A percentile compares a stretch with the other conserved stretches of the same genome.
Conservation (phyloP, 2,888 invertebrate species). For the Mechanitis messenoides region DNA sequence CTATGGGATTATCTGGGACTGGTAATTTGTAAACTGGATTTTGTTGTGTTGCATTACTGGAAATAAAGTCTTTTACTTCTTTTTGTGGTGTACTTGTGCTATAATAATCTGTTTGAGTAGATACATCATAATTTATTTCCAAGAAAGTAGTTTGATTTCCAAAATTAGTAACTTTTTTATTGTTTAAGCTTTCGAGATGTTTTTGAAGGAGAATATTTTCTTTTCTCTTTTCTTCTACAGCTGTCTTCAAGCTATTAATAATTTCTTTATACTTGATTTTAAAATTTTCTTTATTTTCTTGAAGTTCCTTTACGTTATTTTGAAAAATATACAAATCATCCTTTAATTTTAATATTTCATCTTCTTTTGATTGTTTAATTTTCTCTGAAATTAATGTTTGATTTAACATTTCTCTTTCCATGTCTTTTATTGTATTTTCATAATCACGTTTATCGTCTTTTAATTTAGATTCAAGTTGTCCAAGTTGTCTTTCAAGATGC, state of each 20-base stretch:
- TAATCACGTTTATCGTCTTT: slow-evolving; percentile 47
- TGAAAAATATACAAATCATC: slow-evolving; percentile 48
- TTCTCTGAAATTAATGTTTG: slow-evolving; percentile 56
- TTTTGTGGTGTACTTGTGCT: slow-evolving; percentile 14
- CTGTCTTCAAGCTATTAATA: slow-evolving; percentile 32
- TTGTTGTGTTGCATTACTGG: slow-evolving; percentile 9
- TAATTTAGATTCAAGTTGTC: slow-evolving; percentile 45
- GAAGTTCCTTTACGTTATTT: slow-evolving; percentile 42
- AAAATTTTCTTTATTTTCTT: slow-evolving; percentile 36
- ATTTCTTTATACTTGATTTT: slow-evolving; percentile 38
- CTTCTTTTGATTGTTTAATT: slow-evolving; percentile 49
- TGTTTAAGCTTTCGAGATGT: slow-evolving; percentile 39
- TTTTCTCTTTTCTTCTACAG: slow-evolving; percentile 42
- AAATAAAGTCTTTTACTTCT: slow-evolving; percentile 21
- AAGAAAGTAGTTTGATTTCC: slow-evolving; percentile 33
- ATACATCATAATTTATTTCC: slow-evolving; percentile 10
- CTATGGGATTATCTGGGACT: not conserved
- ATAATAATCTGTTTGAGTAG: slow-evolving; percentile 38
- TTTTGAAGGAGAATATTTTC: slow-evolving; percentile 39
- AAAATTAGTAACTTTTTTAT: slow-evolving; percentile 33
- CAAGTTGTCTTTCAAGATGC: slow-evolving; percentile 47
- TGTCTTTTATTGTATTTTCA: slow-evolving; percentile 48
- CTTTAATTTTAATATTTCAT: slow-evolving; percentile 49
- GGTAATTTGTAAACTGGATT: not conserved
- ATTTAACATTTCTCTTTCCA: slow-evolving; percentile 55